phyloP scores from a whole-genome alignment of 2,797 vertebrate species.

The Betta splendens region DNA sequence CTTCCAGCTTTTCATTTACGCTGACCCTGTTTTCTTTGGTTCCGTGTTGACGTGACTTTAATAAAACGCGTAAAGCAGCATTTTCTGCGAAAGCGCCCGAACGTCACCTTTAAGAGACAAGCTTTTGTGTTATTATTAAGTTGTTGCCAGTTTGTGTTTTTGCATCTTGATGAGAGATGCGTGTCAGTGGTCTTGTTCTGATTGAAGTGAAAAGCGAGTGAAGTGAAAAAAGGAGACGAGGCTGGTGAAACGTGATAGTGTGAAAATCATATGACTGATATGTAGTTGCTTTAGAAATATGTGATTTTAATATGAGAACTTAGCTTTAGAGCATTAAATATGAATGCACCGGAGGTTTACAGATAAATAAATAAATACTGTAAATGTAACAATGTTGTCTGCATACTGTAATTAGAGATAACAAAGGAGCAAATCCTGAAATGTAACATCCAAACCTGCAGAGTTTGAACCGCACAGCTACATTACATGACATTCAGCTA shows the following conservation, averaged over 20 bases:
- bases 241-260: background rate
- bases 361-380: too few relatives aligned
- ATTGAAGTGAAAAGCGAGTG: conserved; percentile 42
- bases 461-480: background rate
- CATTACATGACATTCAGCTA: background rate
- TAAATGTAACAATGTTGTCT: background rate
- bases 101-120: conserved; percentile 31
- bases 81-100: conserved; percentile 20
- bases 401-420: background rate
- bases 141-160: conserved; percentile 40
- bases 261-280: background rate
- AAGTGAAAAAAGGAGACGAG: conserved; percentile 29
- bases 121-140: conserved; percentile 50
- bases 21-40: conserved; percentile 22
- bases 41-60: conserved; percentile 4
- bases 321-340: too few relatives aligned
- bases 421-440: background rate
- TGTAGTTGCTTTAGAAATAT: background rate
- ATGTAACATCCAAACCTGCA: conserved; percentile 2
- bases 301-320: conserved; percentile 3
- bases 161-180: conserved; percentile 36
- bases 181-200: conserved; percentile 36
- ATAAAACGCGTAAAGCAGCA: conserved; percentile 18
- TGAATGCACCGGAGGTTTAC: background rate
- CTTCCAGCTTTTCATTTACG: conserved; percentile 17